Conservation (phyloP, 2,113 vertebrate species). For the Gallinago paraguaiae region DNA sequence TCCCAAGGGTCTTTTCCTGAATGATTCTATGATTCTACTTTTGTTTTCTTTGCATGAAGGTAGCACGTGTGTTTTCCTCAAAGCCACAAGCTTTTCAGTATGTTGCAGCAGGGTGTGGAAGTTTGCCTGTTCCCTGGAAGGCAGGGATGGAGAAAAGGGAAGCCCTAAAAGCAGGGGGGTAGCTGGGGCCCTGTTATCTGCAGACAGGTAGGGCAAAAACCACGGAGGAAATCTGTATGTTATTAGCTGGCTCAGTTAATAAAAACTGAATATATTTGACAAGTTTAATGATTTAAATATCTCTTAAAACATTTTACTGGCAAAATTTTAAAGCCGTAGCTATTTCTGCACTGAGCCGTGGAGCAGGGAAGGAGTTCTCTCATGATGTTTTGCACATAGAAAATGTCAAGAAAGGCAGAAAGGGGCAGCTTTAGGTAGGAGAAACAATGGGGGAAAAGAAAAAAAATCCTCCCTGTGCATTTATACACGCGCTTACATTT, state of each 20-base stretch:
- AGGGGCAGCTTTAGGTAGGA: not conserved
- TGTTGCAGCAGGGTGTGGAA: not conserved
- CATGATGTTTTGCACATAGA: not conserved
- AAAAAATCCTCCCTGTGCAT: not conserved
- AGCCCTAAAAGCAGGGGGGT: not conserved
- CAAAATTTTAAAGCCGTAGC: not conserved
- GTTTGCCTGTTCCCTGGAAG: not conserved
- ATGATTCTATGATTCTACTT: not conserved
- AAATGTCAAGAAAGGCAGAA: not conserved
- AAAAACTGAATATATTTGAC: not conserved
- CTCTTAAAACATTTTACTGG: not conserved
- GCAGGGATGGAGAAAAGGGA: not conserved
- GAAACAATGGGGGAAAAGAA: not conserved
- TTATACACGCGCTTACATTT: not conserved
- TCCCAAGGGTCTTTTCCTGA: no score
- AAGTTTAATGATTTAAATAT: not conserved
- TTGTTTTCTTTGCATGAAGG: not conserved
- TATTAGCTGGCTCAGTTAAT: not conserved
- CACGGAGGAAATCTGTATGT: not conserved
- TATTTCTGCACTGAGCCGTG: not conserved
- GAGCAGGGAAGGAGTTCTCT: not conserved
- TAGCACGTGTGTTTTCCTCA: not conserved
- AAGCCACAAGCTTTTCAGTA: not conserved
- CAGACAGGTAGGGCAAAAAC: not conserved
- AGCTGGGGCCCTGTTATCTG: not conserved